Conservation (phyloP, 2,113 vertebrate species). For the Pterocles burchelli region DNA sequence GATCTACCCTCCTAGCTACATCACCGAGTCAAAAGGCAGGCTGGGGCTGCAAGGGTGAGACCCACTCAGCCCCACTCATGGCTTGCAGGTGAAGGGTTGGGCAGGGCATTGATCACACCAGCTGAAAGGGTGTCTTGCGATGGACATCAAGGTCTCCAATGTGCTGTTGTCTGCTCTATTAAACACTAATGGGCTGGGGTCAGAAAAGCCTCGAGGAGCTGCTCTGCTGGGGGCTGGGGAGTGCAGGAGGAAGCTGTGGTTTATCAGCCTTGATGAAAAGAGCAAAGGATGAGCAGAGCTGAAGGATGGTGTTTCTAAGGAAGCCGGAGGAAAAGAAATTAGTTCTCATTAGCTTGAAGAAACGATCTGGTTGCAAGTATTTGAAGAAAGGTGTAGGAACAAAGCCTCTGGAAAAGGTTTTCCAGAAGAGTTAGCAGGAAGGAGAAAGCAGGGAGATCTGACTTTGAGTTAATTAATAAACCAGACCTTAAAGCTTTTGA, state of each 20-base stretch:
- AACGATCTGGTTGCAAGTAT: neutral
- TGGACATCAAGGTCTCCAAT: neutral
- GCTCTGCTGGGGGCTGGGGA: neutral
- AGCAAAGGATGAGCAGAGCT: neutral
- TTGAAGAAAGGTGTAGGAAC: neutral
- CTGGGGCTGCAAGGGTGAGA: neutral
- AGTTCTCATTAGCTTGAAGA: neutral
- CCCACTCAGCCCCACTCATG: neutral
- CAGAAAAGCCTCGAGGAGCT: neutral
- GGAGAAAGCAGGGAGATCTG: neutral
- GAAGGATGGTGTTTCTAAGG: neutral
- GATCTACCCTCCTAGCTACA: neutral
- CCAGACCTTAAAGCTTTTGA: neutral
- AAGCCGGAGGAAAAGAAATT: neutral
- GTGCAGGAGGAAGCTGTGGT: neutral
- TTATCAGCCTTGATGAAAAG: neutral
- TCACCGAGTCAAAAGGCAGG: neutral
- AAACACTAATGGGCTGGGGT: neutral
- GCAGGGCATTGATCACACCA: neutral
- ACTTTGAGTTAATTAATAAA: constrained; percentile 28
- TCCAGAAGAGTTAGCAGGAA: neutral
- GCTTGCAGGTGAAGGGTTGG: neutral
- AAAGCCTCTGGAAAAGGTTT: neutral
- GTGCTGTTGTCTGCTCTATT: neutral
- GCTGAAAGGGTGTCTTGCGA: neutral